A percentile compares a stretch with the other conserved stretches of the same genome.
Conservation (phyloP, 1,140 invertebrate species). For the Adoxophyes honmai region DNA sequence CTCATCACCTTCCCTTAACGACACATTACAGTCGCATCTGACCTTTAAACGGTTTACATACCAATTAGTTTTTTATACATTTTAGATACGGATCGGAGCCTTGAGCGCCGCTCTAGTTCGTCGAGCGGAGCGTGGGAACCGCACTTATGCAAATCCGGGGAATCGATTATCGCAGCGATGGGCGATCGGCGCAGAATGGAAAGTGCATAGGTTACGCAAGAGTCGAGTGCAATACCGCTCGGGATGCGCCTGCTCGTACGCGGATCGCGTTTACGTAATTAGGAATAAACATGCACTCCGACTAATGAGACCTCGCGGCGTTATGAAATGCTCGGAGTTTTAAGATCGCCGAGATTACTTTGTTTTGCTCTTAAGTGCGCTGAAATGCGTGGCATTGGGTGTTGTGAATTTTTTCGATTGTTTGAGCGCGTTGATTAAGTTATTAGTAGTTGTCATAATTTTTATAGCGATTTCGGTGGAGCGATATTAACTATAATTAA, state of each 20-base stretch:
- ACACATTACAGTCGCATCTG: no score
- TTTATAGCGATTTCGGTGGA: no score
- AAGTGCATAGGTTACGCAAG: slow-evolving; percentile 62
- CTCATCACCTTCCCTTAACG: no score
- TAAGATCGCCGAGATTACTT: not conserved
- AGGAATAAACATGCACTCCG: slow-evolving; percentile 7
- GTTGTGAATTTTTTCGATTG: no score
- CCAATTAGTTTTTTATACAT: not conserved
- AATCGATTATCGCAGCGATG: slow-evolving; percentile 61
- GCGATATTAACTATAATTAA: no score
- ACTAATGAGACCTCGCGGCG: not conserved
- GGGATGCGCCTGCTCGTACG: not conserved
- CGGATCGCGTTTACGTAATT: slow-evolving; percentile 15
- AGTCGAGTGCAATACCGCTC: not conserved
- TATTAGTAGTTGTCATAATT: no score
- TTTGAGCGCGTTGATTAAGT: no score
- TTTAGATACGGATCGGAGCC: slow-evolving; percentile 20
- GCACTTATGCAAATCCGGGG: slow-evolving; percentile 63
- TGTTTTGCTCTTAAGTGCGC: no score
- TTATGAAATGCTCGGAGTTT: not conserved
- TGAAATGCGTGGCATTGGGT: no score
- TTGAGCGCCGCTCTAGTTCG: slow-evolving; percentile 47
- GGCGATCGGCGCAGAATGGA: slow-evolving; percentile 52
- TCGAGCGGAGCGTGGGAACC: slow-evolving; percentile 59
- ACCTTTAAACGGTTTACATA: no score